phyloP scores from a whole-genome alignment of 1,140 invertebrate species.

The Lerema accius region DNA sequence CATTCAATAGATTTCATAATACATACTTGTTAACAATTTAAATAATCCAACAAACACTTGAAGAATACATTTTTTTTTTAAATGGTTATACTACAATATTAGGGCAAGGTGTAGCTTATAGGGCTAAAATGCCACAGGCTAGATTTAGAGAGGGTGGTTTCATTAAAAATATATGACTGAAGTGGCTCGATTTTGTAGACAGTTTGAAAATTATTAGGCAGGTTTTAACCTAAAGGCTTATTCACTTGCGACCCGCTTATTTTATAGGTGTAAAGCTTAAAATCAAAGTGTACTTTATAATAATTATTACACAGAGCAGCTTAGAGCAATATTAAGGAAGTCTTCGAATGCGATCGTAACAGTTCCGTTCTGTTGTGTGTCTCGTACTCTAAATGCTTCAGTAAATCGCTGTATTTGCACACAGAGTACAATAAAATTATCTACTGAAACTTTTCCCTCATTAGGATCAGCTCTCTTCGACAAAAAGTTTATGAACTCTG shows the following conservation, averaged over 20 bases:
- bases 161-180: too few relatives aligned
- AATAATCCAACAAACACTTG: too few relatives aligned
- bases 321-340: conserved; percentile 90
- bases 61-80: too few relatives aligned
- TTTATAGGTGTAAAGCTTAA: background rate
- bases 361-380: conserved; percentile 88
- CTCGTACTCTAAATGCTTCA: conserved; percentile 90
- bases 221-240: too few relatives aligned
- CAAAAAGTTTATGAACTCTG: conserved; percentile 90
- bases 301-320: conserved; percentile 86
- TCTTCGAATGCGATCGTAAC: conserved; percentile 94
- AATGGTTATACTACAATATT: too few relatives aligned
- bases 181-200: too few relatives aligned
- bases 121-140: too few relatives aligned
- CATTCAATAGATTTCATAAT: too few relatives aligned
- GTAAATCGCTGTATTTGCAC: conserved; percentile 94
- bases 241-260: background rate
- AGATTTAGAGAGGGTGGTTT: too few relatives aligned
- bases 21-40: too few relatives aligned
- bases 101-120: too few relatives aligned
- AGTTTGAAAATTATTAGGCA: too few relatives aligned
- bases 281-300: background rate
- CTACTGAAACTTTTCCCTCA: conserved; percentile 88
- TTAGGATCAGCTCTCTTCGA: conserved; percentile 87
- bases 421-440: conserved; percentile 94